phyloP scores from a whole-genome alignment of 2,797 vertebrate species.

The Paramormyrops hopkinsi region DNA sequence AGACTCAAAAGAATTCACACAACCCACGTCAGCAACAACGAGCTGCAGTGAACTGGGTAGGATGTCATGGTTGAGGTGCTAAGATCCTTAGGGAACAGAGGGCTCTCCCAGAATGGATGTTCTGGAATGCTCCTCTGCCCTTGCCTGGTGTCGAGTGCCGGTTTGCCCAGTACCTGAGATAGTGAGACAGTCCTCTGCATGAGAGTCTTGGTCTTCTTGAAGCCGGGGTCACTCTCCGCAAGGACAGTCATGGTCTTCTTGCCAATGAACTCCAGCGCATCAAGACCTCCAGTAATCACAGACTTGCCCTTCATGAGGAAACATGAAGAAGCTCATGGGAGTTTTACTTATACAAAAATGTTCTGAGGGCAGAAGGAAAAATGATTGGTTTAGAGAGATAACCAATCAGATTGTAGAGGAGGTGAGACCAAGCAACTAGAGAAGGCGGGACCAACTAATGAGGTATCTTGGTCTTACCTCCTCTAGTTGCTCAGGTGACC shows the following conservation, averaged over 20 bases:
- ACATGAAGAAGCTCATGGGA: neutral
- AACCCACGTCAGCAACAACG: neutral
- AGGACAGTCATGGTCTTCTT: conserved; percentile 98
- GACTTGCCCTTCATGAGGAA: conserved; percentile 74
- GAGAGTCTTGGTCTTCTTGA: conserved; percentile 90
- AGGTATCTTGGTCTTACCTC: neutral
- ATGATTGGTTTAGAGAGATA: too few species aligned
- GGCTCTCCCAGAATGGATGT: neutral
- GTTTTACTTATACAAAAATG: neutral
- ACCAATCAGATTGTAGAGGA: too few species aligned
- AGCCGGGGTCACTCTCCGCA: conserved; percentile 93
- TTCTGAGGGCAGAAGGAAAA: neutral
- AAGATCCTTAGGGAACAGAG: neutral
- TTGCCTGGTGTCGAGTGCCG: neutral
- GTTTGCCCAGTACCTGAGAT: conserved; percentile 72
- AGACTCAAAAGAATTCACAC: neutral
- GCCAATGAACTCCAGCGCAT: conserved; percentile 95
- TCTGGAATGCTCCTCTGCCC: neutral
- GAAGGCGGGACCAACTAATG: neutral
- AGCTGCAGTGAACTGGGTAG: neutral
- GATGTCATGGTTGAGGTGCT: neutral
- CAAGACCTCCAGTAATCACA: conserved; percentile 87
- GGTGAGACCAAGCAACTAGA: too few species aligned
- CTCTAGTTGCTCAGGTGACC: neutral
- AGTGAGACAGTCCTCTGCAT: conserved; percentile 90